Base-by-base conservation (phyloP, 2,113 vertebrate genomes). In the Ochotona curzoniae region DNA sequence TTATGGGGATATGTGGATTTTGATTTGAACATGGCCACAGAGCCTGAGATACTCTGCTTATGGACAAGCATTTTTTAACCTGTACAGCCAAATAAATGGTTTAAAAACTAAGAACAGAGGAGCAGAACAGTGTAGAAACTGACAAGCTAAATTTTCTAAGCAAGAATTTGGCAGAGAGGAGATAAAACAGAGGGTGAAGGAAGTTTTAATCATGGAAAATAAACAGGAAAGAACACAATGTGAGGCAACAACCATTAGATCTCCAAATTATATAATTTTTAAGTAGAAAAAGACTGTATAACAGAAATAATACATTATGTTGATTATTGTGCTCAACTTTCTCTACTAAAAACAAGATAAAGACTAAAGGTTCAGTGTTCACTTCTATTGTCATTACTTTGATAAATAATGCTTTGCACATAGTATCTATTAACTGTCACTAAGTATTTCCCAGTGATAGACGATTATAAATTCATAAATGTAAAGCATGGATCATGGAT, bases 381-480 rank as follows among this genome's bases (percentile, higher is more conserved):
- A 73, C 26, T 93, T 94, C 12, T 61, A 15, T 38, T 78, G 67
- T 74, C 49, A 69, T 8, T 86, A 57, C 3, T 86, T 20, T 69
- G 38, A 57, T 14, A 92, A 82, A 47, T 25, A 85, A n/a, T 11
- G 64, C 61, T 54, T 30, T 70, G 71, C 44, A 71, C 23, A 74
- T 1, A 71, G 10, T 84, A 25, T 63, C 38, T 75, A 70, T 28
- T 74, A 49, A 79, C 30, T 67, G 57, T 25, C 9, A 49, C 60
- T 95, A 70, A 11, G 88, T 15, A 66, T 14, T 67, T 87, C 69
- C 90, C n/a, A 60, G 49, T 81, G 51, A 82, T 75, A 83, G 25
- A 63, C 47, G 84, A 82, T 88, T 94, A 91, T 70, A 86, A 80
- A 26, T 76, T 70, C 25, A 82, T 35, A 38, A 78, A 87, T 54